Conservation (phyloP, 2,113 vertebrate genomes). For the Aldabrachelys gigantea region DNA sequence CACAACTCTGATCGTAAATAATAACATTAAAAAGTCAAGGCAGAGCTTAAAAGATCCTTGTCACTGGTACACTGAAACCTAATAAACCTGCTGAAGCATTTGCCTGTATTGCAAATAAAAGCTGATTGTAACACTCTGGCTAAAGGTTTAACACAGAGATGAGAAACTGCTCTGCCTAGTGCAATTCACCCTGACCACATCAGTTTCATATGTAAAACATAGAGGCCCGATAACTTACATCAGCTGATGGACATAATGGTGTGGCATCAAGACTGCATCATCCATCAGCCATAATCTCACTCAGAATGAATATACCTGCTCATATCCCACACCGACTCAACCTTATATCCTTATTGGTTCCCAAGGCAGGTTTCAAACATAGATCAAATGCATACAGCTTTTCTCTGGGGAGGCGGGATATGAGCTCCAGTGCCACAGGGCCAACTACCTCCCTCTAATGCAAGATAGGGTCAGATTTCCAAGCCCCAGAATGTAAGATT, state of each 20-base stretch:
- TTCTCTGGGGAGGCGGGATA: not conserved
- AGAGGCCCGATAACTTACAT: not conserved
- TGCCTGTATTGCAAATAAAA: not conserved
- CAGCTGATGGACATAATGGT: not conserved
- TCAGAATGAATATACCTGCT: not conserved
- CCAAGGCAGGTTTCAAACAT: not conserved
- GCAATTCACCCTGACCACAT: not conserved
- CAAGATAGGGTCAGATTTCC: not conserved
- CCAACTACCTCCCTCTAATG: not conserved
- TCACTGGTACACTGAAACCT: not conserved
- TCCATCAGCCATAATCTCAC: not conserved
- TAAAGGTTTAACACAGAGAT: not conserved
- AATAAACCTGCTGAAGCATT: not conserved
- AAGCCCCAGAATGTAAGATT: not conserved
- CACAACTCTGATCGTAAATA: not conserved
- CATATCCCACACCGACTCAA: not conserved
- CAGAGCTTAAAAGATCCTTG: conserved; percentile 52
- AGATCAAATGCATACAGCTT: not conserved
- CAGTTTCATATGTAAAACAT: not conserved
- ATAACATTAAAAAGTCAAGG: not conserved
- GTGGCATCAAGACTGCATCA: not conserved
- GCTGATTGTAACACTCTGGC: not conserved
- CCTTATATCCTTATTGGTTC: not conserved
- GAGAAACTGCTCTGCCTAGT: not conserved
- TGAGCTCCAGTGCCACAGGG: not conserved